These are phyloP conservation scores for Staurois parvus DNA, from an alignment of 2,797 vertebrate species.

Conservation along the genomic window DNA sequence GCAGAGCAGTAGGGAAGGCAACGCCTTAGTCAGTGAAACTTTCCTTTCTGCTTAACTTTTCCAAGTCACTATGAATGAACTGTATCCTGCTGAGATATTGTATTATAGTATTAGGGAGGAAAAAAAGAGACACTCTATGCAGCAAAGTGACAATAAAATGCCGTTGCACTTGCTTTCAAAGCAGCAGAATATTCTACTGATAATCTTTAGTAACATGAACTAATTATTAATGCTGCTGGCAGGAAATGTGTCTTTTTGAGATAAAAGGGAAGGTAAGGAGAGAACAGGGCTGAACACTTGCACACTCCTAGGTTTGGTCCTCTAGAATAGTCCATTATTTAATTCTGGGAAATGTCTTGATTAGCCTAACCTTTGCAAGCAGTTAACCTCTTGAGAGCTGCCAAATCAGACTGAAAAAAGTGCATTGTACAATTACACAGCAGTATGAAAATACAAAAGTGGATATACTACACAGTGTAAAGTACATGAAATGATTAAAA, in stretches of 20 bases:
- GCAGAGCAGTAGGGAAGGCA: not conserved
- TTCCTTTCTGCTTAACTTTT: not conserved
- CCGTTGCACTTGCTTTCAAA: not conserved
- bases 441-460: not conserved
- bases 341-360: conserved; percentile 2
- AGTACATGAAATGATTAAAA: not conserved
- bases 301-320: not conserved
- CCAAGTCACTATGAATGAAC: not conserved
- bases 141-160: not conserved
- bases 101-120: not conserved
- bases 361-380: not conserved
- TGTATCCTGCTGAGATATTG: not conserved
- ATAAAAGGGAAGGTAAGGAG: not conserved
- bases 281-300: not conserved
- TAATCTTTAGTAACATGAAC: not conserved
- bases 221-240: not conserved
- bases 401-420: too few relatives aligned
- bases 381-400: not conserved
- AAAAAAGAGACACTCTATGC: not conserved
- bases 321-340: not conserved
- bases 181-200: not conserved
- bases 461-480: too few relatives aligned
- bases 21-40: not conserved
- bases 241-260: not conserved
- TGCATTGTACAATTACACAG: not conserved